Percentiles rank a stretch among this genome's conserved stretches.
These are phyloP conservation scores for Campoplex capitator DNA, from an alignment of 2,888 invertebrate species.

Conservation along the genomic window DNA sequence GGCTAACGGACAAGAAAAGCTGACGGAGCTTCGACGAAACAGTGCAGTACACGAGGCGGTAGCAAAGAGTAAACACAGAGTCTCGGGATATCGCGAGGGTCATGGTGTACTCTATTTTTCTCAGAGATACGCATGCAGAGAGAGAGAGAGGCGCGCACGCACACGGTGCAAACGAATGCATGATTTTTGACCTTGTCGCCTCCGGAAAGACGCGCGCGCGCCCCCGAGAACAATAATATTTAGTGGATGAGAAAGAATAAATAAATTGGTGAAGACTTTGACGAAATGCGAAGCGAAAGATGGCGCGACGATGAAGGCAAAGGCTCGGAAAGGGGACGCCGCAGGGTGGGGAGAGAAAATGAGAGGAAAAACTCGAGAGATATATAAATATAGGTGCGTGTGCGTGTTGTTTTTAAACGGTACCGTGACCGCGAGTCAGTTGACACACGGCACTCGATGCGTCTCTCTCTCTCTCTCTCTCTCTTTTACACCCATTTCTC, in stretches of 20 bases:
- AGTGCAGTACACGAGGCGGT: background rate
- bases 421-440: conserved; percentile 65
- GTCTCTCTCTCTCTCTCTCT: background rate
- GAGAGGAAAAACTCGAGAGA: conserved; percentile 1
- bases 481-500: background rate
- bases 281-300: background rate
- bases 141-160: background rate
- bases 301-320: background rate
- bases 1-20: conserved; percentile 16
- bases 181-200: background rate
- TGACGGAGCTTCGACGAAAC: conserved; percentile 20
- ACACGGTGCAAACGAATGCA: too few relatives aligned
- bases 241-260: background rate
- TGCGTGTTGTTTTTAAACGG: conserved; percentile 64
- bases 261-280: background rate
- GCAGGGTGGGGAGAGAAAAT: background rate
- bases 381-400: background rate
- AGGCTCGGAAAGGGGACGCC: background rate
- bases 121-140: background rate
- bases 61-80: background rate
- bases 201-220: background rate
- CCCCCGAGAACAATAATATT: background rate
- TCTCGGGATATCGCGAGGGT: background rate
- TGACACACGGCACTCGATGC: conserved; percentile 41
- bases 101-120: conserved; percentile 8